These are phyloP conservation scores for Archaeoteleia sp. DNA, from an alignment of 2,888 invertebrate species.

Conservation along the genomic window DNA sequence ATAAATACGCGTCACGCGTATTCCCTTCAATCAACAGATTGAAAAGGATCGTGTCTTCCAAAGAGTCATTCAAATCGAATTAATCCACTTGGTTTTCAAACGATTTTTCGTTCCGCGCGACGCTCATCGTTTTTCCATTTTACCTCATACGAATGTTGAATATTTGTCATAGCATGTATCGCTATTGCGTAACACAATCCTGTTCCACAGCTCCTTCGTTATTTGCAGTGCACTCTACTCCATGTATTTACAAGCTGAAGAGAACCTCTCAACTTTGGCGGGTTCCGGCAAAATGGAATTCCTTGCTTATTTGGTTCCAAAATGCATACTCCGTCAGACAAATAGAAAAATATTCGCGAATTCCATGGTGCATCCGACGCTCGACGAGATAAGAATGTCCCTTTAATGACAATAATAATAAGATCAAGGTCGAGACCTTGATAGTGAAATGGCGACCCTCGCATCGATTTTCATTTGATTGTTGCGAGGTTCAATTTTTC, in stretches of 20 bases:
- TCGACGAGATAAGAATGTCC: slow-evolving; percentile 1
- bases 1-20: slow-evolving; percentile 14
- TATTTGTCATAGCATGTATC: too few species aligned
- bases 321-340: too few species aligned
- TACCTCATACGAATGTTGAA: too few species aligned
- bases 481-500: neutral
- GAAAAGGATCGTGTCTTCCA: slow-evolving; percentile 8
- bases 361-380: too few species aligned
- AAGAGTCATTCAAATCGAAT: neutral
- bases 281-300: too few species aligned
- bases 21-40: slow-evolving; percentile 6
- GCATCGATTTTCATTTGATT: slow-evolving; percentile 8
- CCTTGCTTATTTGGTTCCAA: too few species aligned
- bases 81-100: too few species aligned
- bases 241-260: neutral
- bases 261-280: too few species aligned
- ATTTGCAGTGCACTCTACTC: slow-evolving; percentile 4
- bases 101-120: too few species aligned
- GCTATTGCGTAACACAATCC: neutral
- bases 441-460: neutral
- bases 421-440: slow-evolving; percentile 42
- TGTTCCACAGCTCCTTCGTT: neutral
- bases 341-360: too few species aligned
- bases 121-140: too few species aligned
- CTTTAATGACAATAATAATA: slow-evolving; percentile 30